Base-by-base conservation (phyloP, 2,888 invertebrate genomes). In the Augiades crinisus region DNA sequence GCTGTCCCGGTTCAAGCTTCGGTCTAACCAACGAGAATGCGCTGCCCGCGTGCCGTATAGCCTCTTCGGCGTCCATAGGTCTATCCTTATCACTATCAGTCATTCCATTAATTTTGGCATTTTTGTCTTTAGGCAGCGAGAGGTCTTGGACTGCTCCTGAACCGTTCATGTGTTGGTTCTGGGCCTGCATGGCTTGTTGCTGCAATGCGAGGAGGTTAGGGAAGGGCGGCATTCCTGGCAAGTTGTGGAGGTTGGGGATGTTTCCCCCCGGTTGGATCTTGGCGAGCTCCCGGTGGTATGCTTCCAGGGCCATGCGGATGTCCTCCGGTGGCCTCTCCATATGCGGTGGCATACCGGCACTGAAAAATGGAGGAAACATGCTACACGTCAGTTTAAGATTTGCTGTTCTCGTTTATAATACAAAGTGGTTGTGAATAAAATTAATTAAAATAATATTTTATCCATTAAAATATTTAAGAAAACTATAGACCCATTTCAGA, bases 281-380 rank as follows among this genome's bases (percentile, higher is more conserved):
- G 70, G 96, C 95, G 58, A 99, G 91, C 82, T 99, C 98, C 59
- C 98, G 94, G 76, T 97, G 97, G 86, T 98, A 98, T 17, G 97
- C 95, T 71, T 97, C 97, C 36, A 98, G 84, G 7, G 97, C 96
- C 90, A 97, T 91, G 33, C 97, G 93, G 70, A 98, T 95, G 68
- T 98, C 97, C 65, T 98, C 97, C n/a, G 95, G 89, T 47, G 89
- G 88, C 58, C 90, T 72, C 65, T 89, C 89, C 83, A 90, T 91
- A 65, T 92, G 90, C 47, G 92, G 92, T 64, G 92, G 90, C 75
- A 91, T 91, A 47, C 93, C 92, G 64, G 93, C 92, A 72, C 95
- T 95, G 87, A 96, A 94, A 91, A 95, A 94, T 74, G 96, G 96
- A 61, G 96, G 96, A 88, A 96, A 94, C 90, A 94, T 92, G 90